Evolutionary conservation across 2,113 vertebrate genomes (phyloP).

Genomic region (Grus americana): DNA sequence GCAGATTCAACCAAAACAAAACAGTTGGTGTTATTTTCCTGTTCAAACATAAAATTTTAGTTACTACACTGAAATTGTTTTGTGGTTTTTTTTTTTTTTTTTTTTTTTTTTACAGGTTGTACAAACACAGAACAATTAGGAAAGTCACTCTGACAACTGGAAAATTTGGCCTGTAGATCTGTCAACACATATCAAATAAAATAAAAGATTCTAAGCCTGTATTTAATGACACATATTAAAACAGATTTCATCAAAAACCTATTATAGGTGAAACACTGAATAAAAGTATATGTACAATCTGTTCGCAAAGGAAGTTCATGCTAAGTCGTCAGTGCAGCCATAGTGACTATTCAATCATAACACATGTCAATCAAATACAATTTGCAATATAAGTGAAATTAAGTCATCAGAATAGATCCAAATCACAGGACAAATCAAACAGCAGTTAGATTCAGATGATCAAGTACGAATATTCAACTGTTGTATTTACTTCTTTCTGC

Average conservation of each 20-base stretch:
- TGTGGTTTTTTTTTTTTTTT: not conserved
- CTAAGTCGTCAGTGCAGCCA: not conserved
- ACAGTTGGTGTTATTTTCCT: constrained; percentile 34
- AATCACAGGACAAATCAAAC: not conserved
- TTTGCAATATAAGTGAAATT: not conserved
- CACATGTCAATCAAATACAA: not conserved
- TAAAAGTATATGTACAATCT: not conserved
- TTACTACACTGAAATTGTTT: not conserved
- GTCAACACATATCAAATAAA: not conserved
- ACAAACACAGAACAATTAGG: not conserved
- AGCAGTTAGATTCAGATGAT: not conserved
- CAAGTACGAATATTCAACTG: not conserved
- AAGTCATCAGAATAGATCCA: not conserved
- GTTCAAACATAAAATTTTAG: not conserved
- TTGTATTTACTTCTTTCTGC: not conserved
- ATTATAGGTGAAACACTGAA: not conserved
- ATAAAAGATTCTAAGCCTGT: not conserved
- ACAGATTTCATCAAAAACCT: not conserved
- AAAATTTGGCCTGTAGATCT: not conserved
- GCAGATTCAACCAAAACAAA: constrained; percentile 91
- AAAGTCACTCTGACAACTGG: not conserved
- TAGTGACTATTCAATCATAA: not conserved
- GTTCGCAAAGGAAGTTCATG: not conserved
- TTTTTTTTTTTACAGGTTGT: not conserved
- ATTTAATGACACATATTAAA: not conserved